A percentile compares a stretch with the other conserved stretches of the same genome.
These are phyloP conservation scores for Physella acuta DNA, from an alignment of 1,140 invertebrate species.

Conservation along the genomic window DNA sequence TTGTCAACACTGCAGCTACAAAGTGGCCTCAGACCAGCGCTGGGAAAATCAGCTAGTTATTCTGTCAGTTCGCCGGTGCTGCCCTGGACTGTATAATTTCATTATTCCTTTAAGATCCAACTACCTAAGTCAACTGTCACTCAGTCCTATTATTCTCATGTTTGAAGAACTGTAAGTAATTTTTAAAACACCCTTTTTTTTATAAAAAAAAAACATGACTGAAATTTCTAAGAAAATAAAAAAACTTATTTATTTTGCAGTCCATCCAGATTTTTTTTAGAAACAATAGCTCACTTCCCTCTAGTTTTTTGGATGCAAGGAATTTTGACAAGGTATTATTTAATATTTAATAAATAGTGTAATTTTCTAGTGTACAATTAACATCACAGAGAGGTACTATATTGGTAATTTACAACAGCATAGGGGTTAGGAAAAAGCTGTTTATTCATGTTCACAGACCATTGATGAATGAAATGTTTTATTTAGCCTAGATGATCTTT, in stretches of 20 bases:
- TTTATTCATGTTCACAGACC: too few species aligned
- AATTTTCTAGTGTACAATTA: too few species aligned
- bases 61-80: constrained; percentile 90
- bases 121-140: constrained; percentile 88
- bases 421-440: too few species aligned
- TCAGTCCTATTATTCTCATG: constrained; percentile 93
- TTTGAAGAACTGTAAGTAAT: constrained; percentile 73
- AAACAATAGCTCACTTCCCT: constrained; percentile 94
- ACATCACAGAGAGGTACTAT: too few species aligned
- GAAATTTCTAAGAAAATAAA: too few species aligned
- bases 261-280: constrained; percentile 89
- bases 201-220: not conserved
- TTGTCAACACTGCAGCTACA: constrained; percentile 89
- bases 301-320: constrained; percentile 93
- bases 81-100: constrained; percentile 96
- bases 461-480: not conserved
- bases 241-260: constrained; percentile 55
- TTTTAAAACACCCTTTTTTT: too few species aligned
- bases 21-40: constrained; percentile 92
- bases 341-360: too few species aligned
- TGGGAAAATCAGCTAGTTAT: constrained; percentile 98
- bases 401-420: too few species aligned
- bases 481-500: constrained; percentile 83
- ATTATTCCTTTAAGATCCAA: constrained; percentile 94
- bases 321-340: constrained; percentile 90